Evolutionary conservation across 2,888 invertebrate genomes (phyloP).

Genomic region (Tenthredo scrophulariae): DNA sequence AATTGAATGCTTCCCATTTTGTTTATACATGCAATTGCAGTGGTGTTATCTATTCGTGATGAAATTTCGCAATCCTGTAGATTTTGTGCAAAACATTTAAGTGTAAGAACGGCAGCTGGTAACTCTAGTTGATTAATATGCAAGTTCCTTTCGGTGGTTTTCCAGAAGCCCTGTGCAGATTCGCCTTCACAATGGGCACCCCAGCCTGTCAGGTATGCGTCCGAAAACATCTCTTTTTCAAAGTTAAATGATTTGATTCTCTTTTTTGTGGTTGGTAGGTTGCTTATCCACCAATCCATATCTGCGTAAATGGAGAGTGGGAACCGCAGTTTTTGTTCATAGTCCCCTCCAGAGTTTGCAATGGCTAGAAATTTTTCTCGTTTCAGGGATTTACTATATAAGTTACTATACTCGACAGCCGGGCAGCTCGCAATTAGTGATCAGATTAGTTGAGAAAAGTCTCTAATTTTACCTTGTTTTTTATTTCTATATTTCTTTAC

Average conservation of each 20-base stretch:
- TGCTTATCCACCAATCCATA: conserved; percentile 54
- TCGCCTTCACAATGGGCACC: conserved; percentile 33
- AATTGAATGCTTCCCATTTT: no score
- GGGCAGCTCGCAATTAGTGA: no score
- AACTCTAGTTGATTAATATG: conserved; percentile 49
- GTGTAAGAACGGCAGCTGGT: conserved; percentile 56
- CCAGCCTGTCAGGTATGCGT: conserved; percentile 52
- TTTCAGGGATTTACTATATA: no score
- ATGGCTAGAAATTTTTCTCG: no score
- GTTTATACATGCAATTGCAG: no score
- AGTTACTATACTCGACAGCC: no score
- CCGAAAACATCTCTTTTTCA: neutral
- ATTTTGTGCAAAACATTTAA: conserved; percentile 56
- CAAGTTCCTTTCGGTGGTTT: neutral
- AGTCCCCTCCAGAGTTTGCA: no score
- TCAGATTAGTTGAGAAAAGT: neutral
- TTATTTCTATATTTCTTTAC: no score
- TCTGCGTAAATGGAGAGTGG: no score
- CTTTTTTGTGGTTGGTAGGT: conserved; percentile 17
- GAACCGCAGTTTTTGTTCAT: no score
- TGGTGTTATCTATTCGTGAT: no score
- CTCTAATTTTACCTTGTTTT: conserved; percentile 46
- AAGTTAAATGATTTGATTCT: conserved; percentile 44
- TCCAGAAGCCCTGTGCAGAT: conserved; percentile 50
- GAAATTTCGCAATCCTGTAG: no score